Percentiles rank a stretch among this genome's conserved stretches.
These are phyloP conservation scores for Recurvirostra avosetta DNA, from an alignment of 2,113 vertebrate genomes.

Conservation along the genomic window DNA sequence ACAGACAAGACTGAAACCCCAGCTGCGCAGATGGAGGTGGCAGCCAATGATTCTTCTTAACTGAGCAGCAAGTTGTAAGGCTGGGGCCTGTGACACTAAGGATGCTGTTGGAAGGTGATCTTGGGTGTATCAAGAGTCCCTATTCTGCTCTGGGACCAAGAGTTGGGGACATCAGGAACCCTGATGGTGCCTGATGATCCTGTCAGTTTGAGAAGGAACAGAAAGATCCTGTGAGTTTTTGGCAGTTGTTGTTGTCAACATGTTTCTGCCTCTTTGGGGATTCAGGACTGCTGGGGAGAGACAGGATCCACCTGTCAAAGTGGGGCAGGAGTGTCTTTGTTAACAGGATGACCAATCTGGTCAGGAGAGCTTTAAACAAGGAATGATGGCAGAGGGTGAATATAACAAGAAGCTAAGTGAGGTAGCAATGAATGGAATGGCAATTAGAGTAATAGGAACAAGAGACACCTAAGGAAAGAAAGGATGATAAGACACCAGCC, in stretches of 20 bases:
- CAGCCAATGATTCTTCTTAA: neutral
- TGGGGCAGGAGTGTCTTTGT: neutral
- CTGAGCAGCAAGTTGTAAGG: neutral
- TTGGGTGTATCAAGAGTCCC: neutral
- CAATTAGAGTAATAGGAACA: neutral
- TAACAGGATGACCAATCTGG: neutral
- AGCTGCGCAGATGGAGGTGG: rapidly evolving
- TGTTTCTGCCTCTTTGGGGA: neutral
- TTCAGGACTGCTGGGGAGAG: neutral
- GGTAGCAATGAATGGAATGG: neutral
- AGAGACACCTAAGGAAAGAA: neutral
- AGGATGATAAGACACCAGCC: neutral
- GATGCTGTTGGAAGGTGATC: neutral
- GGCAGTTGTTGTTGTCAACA: neutral
- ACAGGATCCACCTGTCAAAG: neutral
- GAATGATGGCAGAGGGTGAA: neutral
- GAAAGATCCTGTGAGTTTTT: neutral
- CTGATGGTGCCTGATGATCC: neutral
- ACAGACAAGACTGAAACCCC: neutral
- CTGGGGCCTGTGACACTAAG: neutral
- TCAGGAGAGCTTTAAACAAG: neutral
- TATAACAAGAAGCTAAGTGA: neutral
- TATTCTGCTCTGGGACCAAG: neutral
- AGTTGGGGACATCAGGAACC: neutral
- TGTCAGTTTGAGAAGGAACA: neutral